Conservation (phyloP, 2,113 vertebrate species). For the Azemiops feae region DNA sequence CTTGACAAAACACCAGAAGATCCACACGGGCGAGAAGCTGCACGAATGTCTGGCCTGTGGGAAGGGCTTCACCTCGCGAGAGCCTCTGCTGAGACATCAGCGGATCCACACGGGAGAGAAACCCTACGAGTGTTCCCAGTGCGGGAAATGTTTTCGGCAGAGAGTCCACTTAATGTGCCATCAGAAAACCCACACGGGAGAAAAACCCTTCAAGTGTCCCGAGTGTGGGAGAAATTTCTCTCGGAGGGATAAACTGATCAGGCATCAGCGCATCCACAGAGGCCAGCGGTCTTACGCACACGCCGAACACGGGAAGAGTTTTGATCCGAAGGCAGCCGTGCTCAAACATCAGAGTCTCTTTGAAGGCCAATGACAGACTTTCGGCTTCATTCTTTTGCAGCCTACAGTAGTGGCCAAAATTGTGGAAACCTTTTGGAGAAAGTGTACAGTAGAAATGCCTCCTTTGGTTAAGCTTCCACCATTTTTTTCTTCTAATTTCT, state of each 20-base stretch:
- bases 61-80: background rate
- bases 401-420: background rate
- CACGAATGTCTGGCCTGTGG: background rate
- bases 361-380: background rate
- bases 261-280: constrained; percentile 46
- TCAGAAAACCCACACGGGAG: constrained; percentile 45
- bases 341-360: constrained; percentile 40
- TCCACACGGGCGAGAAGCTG: constrained; percentile 19
- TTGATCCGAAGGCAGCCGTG: constrained; percentile 26
- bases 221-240: constrained; percentile 35
- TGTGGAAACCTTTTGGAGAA: too few relatives aligned
- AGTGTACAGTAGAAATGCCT: too few relatives aligned
- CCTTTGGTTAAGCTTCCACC: too few relatives aligned
- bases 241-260: constrained; percentile 23
- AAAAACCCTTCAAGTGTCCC: constrained; percentile 31
- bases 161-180: constrained; percentile 46
- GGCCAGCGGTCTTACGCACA: constrained; percentile 23
- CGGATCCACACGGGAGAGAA: constrained; percentile 20
- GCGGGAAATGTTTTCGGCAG: constrained; percentile 75
- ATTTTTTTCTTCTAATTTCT: too few relatives aligned
- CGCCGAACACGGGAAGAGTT: constrained; percentile 32
- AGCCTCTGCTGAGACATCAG: background rate
- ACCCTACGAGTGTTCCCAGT: constrained; percentile 69
- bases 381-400: background rate
- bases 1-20: constrained; percentile 19